Percentiles rank a stretch among this genome's conserved stretches.
Conservation (phyloP, 2,797 vertebrate genomes). For the Aplochiton taeniatus region DNA sequence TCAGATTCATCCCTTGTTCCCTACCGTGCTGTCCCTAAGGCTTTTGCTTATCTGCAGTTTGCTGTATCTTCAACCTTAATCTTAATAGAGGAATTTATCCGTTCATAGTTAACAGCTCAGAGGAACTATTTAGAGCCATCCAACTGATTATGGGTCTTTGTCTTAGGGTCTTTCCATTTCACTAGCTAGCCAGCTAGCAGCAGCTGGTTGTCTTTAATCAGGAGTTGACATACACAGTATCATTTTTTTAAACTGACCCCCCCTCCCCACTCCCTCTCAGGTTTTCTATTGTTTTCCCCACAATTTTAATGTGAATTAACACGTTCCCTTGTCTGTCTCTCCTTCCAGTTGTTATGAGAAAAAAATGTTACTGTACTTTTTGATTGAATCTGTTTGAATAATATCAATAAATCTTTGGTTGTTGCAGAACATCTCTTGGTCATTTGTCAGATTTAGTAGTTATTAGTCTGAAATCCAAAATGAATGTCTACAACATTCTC, state of each 20-base stretch:
- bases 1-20: constrained; percentile 13
- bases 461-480: no score
- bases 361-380: constrained; percentile 10
- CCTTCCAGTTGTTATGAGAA: constrained; percentile 44
- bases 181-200: constrained; percentile 25
- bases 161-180: constrained; percentile 29
- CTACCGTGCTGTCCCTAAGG: constrained; percentile 8
- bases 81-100: constrained; percentile 32
- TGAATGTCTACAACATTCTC: no score
- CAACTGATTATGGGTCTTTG: constrained; percentile 29
- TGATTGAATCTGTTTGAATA: constrained; percentile 48
- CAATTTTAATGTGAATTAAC: constrained; percentile 29
- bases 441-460: no score
- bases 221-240: constrained; percentile 10
- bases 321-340: constrained; percentile 25
- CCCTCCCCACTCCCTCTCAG: no score
- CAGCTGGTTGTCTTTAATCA: constrained; percentile 43
- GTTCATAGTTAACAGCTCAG: constrained; percentile 22
- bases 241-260: constrained; percentile 13
- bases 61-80: constrained; percentile 34
- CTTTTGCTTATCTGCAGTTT: constrained; percentile 40
- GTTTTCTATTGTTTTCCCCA: constrained; percentile 28
- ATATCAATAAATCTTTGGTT: constrained; percentile 61
- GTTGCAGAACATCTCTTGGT: constrained; percentile 39
- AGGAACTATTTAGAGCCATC: constrained; percentile 47